phyloP scores from a whole-genome alignment of 1,140 invertebrate species.

The Hormaphis cornu region DNA sequence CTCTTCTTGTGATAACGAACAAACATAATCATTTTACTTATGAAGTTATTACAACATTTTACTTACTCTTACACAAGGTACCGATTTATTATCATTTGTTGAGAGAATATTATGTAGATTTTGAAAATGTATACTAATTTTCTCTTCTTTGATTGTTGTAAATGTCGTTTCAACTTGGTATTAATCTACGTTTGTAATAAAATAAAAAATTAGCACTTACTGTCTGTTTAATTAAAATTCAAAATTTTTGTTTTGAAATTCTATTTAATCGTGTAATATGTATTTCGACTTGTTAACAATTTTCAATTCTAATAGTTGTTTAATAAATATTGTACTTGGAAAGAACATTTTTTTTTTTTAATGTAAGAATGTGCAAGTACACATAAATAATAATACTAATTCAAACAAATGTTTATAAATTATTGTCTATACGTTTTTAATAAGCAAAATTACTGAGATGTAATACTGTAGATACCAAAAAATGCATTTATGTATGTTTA shows the following conservation, averaged over 20 bases:
- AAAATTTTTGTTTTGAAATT: neutral
- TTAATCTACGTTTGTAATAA: neutral
- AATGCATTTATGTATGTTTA: conserved; percentile 12
- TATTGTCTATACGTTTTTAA: conserved; percentile 2
- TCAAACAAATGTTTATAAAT: neutral
- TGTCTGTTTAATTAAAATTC: neutral
- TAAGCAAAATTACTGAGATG: neutral
- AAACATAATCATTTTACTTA: conserved; percentile 16
- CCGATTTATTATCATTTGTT: neutral
- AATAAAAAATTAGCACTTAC: neutral
- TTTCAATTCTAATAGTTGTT: conserved; percentile 4
- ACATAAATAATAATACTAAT: neutral
- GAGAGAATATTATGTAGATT: neutral
- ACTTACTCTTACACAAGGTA: neutral
- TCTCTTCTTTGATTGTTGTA: neutral
- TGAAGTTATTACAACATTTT: neutral
- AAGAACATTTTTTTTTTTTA: no score
- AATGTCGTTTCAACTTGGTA: neutral
- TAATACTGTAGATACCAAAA: conserved; percentile 4
- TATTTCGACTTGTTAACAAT: conserved; percentile 11
- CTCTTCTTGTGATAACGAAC: conserved; percentile 5
- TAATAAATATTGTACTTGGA: neutral
- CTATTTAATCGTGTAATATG: neutral
- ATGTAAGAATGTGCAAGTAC: neutral
- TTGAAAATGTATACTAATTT: no score